phyloP scores from a whole-genome alignment of 2,113 vertebrate genomes.

The Rhineura floridana region DNA sequence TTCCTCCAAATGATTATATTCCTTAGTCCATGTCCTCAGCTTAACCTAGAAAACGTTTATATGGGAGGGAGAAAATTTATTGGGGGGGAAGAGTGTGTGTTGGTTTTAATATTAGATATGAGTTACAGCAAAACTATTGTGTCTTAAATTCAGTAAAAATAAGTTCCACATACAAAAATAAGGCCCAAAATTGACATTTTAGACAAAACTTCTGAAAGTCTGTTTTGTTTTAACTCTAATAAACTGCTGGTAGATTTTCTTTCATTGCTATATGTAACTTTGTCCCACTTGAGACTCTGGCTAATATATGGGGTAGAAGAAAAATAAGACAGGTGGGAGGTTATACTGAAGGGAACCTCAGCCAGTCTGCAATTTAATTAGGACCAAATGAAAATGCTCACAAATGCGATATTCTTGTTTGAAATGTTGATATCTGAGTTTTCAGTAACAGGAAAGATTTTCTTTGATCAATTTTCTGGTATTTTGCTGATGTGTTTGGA shows the following conservation, averaged over 20 bases:
- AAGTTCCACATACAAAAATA: background rate
- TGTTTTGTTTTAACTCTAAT: constrained; percentile 6
- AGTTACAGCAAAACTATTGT: background rate
- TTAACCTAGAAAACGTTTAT: background rate
- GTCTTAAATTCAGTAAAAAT: background rate
- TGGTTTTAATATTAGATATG: background rate
- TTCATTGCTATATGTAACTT: background rate
- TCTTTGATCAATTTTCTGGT: background rate
- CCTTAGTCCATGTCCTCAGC: background rate
- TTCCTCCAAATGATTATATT: background rate
- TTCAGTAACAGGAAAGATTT: constrained; percentile 17
- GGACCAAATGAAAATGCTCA: constrained; percentile 17
- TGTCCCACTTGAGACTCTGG: constrained; percentile 35
- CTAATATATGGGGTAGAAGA: constrained; percentile 27
- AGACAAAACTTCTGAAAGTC: background rate
- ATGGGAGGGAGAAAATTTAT: background rate
- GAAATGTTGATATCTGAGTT: constrained; percentile 30
- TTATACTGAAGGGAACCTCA: constrained; percentile 31
- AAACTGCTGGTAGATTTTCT: constrained; percentile 1
- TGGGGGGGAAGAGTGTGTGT: background rate
- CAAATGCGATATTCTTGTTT: background rate
- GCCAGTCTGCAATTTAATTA: constrained; percentile 24
- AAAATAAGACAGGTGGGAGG: constrained; percentile 29
- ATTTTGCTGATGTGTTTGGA: constrained; percentile 11
- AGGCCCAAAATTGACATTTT: constrained; percentile 5